Percentiles rank a stretch among this genome's conserved stretches.
These are phyloP conservation scores for Acrocephalus scirpaceus DNA, from an alignment of 2,797 vertebrate genomes.

Conservation along the genomic window DNA sequence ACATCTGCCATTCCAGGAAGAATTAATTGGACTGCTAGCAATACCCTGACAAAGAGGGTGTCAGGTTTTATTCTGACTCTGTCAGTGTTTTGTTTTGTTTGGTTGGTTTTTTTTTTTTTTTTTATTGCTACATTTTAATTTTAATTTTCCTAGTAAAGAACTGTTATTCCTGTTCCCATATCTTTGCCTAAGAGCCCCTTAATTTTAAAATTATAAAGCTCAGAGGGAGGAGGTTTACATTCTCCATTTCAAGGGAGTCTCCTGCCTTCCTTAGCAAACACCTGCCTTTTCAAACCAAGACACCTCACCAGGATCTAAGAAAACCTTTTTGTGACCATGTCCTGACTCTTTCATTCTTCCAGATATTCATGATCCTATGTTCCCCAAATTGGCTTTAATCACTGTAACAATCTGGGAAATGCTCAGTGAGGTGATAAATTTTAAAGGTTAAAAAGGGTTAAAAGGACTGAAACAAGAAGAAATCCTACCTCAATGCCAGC, in stretches of 20 bases:
- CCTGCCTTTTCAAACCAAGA: neutral
- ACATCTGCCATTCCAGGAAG: neutral
- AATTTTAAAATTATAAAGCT: neutral
- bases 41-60: neutral
- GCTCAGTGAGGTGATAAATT: neutral
- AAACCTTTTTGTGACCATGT: neutral
- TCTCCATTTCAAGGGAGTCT: neutral
- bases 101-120: too few relatives aligned
- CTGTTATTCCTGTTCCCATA: neutral
- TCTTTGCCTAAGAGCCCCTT: neutral
- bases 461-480: neutral
- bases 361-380: neutral
- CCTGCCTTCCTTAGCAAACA: neutral
- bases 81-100: neutral
- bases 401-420: neutral
- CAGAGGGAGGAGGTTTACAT: neutral
- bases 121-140: neutral
- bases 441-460: neutral
- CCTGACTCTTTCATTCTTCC: neutral
- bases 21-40: neutral
- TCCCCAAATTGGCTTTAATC: neutral
- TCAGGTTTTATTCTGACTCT: neutral
- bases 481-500: neutral
- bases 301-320: neutral
- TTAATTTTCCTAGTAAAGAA: neutral